phyloP scores from a whole-genome alignment of 2,888 invertebrate species.

The Stenodema calcarata region DNA sequence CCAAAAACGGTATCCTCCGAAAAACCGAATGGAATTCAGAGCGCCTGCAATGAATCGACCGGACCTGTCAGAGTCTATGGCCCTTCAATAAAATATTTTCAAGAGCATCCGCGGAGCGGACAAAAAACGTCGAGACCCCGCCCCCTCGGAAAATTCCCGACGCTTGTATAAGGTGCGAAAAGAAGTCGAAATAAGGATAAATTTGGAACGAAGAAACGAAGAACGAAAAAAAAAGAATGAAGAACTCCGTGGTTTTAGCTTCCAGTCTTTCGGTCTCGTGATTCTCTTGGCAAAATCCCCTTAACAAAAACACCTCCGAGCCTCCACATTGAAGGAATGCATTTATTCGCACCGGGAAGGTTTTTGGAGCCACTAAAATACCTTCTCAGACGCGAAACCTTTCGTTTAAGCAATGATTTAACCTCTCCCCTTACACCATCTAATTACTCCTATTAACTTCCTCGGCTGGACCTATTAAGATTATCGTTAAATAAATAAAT shows the following conservation, averaged over 20 bases:
- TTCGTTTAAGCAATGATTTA: neutral
- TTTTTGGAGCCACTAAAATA: neutral
- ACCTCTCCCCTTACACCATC: neutral
- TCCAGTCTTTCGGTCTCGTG: neutral
- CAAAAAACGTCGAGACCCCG: neutral
- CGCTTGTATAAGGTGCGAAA: slow-evolving; percentile 8
- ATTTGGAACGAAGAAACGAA: neutral
- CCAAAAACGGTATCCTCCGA: neutral
- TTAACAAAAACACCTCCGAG: neutral
- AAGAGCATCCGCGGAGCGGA: neutral
- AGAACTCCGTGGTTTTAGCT: neutral
- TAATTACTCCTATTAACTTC: slow-evolving; percentile 8
- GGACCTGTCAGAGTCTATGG: neutral
- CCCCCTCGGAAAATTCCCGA: neutral
- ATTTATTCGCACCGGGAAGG: neutral
- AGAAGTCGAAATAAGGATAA: neutral
- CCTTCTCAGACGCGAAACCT: neutral
- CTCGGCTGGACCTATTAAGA: neutral
- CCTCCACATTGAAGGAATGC: neutral
- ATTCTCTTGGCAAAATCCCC: neutral
- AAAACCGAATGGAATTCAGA: neutral
- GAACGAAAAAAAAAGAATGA: neutral
- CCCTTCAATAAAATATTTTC: neutral
- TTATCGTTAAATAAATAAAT: neutral
- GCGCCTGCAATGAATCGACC: slow-evolving; percentile 13